phyloP scores from a whole-genome alignment of 2,113 vertebrate genomes.

The Phrynocephalus versicolor region DNA sequence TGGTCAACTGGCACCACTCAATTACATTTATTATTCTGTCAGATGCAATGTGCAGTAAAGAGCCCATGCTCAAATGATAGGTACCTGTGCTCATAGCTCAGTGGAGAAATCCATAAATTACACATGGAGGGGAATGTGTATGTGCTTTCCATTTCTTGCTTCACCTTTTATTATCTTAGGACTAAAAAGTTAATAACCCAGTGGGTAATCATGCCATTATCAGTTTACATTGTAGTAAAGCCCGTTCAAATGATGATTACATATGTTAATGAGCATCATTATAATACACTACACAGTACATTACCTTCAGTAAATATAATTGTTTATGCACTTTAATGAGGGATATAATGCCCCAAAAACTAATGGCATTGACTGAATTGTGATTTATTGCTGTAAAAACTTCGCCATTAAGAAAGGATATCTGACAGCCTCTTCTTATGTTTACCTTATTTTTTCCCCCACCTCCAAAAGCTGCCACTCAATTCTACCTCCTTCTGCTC shows the following conservation, averaged over 20 bases:
- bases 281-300: constrained; percentile 87
- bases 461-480: constrained; percentile 75
- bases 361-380: constrained; percentile 84
- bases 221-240: constrained; percentile 86
- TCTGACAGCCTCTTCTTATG: constrained; percentile 74
- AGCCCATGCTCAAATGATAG: constrained; percentile 53
- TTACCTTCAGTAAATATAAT: constrained; percentile 91
- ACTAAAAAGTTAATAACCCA: constrained; percentile 85
- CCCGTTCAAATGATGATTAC: constrained; percentile 86
- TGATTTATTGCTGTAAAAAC: constrained; percentile 84
- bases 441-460: constrained; percentile 72
- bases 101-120: constrained; percentile 66
- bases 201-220: constrained; percentile 85
- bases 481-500: constrained; percentile 70
- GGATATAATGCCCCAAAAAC: constrained; percentile 82
- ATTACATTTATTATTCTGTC: constrained; percentile 66
- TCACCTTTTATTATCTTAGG: constrained; percentile 84
- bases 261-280: constrained; percentile 86
- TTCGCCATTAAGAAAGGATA: constrained; percentile 80
- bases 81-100: constrained; percentile 64
- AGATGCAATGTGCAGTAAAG: constrained; percentile 70
- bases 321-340: constrained; percentile 88
- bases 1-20: constrained; percentile 57
- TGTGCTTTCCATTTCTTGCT: constrained; percentile 74
- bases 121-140: constrained; percentile 60